Evolutionary conservation across 53 echinoderm and acorn worm genomes (phyloP), one percentile per base, ranked within the genome.

Genomic region (Stichopus horrens): DNA sequence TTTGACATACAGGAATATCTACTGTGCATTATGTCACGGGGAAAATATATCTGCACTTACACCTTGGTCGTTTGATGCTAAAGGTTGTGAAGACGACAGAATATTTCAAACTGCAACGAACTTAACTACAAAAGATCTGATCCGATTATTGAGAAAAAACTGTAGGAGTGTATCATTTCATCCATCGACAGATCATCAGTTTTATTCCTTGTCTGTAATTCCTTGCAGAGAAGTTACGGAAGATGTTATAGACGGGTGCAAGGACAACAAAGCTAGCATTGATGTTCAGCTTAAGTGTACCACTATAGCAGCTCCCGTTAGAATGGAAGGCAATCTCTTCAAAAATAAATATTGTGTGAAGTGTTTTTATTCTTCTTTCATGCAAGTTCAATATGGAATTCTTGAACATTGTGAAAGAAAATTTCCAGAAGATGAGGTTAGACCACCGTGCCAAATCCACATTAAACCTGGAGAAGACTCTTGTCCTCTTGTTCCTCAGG

Each of bases 341-440:
- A 83, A 58, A 55, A 83, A 83, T 54, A 83, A 53, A 21, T 83
- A 56, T 58, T 83, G 83, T 58, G 21, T 83, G 3, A 58, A 83
- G 1, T 83, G 83, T 57, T 83, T 9, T 18, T 83, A 74, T 74
- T n/a, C 74, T 14, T n/a, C 19, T 22, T 20, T n/a, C n/a, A n/a
- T n/a, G n/a, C n/a, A n/a, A n/a, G n/a, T n/a, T n/a, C n/a, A n/a
- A n/a, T n/a, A n/a, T n/a, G n/a, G n/a, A n/a, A n/a, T n/a, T n/a
- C n/a, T n/a, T n/a, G n/a, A n/a, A n/a, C n/a, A n/a, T n/a, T n/a
- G n/a, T n/a, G n/a, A n/a, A n/a, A n/a, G n/a, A n/a, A n/a, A n/a
- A n/a, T n/a, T n/a, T n/a, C n/a, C n/a, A n/a, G n/a, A n/a, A n/a
- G n/a, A n/a, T n/a, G n/a, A n/a, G n/a, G n/a, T n/a, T n/a, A n/a